phyloP scores from a whole-genome alignment of 2,888 invertebrate species.

The Lasioglossum lativentre region DNA sequence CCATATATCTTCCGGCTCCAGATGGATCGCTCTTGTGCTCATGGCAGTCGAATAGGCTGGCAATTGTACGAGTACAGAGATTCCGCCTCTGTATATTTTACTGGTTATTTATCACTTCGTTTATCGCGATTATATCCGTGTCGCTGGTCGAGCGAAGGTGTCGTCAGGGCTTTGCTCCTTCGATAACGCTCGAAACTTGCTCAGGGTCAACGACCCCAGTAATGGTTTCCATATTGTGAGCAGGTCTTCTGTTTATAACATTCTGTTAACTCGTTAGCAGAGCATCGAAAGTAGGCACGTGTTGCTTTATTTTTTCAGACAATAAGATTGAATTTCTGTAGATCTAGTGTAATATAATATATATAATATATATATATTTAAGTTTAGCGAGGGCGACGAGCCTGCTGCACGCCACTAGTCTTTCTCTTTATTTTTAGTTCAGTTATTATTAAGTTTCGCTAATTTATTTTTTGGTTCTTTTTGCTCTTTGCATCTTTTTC shows the following conservation, averaged over 20 bases:
- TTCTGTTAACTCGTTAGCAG: neutral
- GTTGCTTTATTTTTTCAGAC: too few relatives aligned
- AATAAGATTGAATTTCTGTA: too few relatives aligned
- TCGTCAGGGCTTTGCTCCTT: neutral
- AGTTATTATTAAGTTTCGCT: too few relatives aligned
- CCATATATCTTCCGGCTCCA: slow-evolving; percentile 37
- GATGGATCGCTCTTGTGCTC: slow-evolving; percentile 46
- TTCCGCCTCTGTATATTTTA: slow-evolving; percentile 31
- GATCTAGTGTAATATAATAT: too few relatives aligned
- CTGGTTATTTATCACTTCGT: slow-evolving; percentile 46
- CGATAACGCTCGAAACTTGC: neutral
- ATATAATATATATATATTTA: too few relatives aligned
- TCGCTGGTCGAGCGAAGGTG: neutral
- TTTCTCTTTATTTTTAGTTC: too few relatives aligned
- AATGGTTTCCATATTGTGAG: neutral
- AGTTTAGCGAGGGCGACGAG: too few relatives aligned
- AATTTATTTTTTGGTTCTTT: too few relatives aligned
- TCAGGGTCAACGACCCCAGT: neutral
- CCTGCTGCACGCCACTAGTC: too few relatives aligned
- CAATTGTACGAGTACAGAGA: slow-evolving; percentile 35
- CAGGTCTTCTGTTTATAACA: neutral
- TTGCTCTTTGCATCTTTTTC: too few relatives aligned
- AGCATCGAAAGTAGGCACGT: neutral
- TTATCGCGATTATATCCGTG: slow-evolving; percentile 34
- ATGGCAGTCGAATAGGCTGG: slow-evolving; percentile 25